Conservation (phyloP, 2,888 invertebrate species). For the Tachina lurida region DNA sequence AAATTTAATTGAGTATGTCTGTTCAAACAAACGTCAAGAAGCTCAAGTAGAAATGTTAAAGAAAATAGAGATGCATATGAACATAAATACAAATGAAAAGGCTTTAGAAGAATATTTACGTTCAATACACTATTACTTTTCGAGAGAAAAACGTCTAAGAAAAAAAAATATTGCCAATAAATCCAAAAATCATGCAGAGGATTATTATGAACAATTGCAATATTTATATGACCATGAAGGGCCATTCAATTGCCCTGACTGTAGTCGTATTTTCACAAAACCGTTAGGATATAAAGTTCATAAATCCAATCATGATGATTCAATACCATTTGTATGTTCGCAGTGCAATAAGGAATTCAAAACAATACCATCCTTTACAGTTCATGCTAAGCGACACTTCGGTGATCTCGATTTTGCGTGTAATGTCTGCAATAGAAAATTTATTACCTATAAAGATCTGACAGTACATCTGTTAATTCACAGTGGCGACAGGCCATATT, state of each 20-base stretch:
- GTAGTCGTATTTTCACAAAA: constrained; percentile 45
- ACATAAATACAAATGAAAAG: constrained; percentile 23
- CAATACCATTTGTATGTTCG: constrained; percentile 59
- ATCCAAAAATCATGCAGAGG: not conserved
- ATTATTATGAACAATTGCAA: constrained; percentile 55
- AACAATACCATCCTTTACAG: constrained; percentile 44
- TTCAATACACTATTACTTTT: constrained; percentile 48
- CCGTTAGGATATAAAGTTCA: constrained; percentile 59
- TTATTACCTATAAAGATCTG: constrained; percentile 50
- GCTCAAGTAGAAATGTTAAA: constrained; percentile 58
- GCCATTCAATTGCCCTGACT: constrained; percentile 60
- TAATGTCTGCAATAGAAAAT: constrained; percentile 57
- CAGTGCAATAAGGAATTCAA: constrained; percentile 57
- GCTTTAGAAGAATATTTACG: constrained; percentile 52
- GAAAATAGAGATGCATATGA: constrained; percentile 42
- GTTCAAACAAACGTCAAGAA: constrained; percentile 58
- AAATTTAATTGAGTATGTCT: constrained; percentile 59
- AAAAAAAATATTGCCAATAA: constrained; percentile 8
- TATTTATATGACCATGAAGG: constrained; percentile 64
- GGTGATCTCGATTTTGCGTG: constrained; percentile 59
- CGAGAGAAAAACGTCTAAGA: constrained; percentile 56
- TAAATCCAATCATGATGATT: constrained; percentile 63
- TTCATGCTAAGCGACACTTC: constrained; percentile 64
- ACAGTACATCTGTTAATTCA: constrained; percentile 63
- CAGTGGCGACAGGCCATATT: constrained; percentile 59